Percentiles rank a stretch among this genome's conserved stretches.
phyloP scores from a whole-genome alignment of 2,797 vertebrate species.

The Champsocephalus gunnari region DNA sequence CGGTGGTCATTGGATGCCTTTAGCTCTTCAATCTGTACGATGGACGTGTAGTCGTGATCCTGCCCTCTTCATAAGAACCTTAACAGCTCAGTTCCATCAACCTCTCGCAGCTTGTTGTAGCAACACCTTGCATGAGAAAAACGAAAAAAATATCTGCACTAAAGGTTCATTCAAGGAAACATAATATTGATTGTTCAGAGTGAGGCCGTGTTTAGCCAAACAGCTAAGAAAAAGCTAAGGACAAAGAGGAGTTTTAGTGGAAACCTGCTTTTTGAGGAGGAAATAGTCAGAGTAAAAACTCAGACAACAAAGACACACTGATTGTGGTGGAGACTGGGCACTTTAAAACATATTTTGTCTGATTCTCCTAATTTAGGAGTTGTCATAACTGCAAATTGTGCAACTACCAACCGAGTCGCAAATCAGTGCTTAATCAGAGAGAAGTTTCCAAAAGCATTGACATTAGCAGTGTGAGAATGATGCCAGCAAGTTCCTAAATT shows the following conservation, averaged over 20 bases:
- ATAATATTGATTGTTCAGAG: no score
- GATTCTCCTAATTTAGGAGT: neutral
- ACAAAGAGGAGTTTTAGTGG: neutral
- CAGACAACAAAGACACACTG: neutral
- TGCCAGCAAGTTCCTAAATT: neutral
- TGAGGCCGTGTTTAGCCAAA: neutral
- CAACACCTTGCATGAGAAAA: neutral
- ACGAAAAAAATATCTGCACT: neutral
- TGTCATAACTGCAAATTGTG: neutral
- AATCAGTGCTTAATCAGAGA: neutral
- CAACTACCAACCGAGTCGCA: neutral
- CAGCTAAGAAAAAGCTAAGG: neutral
- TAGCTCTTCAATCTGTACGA: neutral
- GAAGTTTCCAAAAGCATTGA: neutral
- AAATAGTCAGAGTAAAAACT: neutral
- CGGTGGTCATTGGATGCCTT: slow-evolving; percentile 13
- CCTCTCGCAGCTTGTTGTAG: neutral
- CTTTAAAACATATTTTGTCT: neutral
- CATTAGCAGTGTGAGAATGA: neutral
- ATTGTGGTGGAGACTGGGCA: neutral
- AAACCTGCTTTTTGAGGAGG: neutral
- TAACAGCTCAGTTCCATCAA: neutral
- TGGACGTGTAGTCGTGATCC: neutral
- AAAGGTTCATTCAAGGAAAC: neutral
- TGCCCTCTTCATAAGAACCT: neutral